Base-by-base conservation (phyloP, 1,140 invertebrate genomes). In the Saccostrea echinata region DNA sequence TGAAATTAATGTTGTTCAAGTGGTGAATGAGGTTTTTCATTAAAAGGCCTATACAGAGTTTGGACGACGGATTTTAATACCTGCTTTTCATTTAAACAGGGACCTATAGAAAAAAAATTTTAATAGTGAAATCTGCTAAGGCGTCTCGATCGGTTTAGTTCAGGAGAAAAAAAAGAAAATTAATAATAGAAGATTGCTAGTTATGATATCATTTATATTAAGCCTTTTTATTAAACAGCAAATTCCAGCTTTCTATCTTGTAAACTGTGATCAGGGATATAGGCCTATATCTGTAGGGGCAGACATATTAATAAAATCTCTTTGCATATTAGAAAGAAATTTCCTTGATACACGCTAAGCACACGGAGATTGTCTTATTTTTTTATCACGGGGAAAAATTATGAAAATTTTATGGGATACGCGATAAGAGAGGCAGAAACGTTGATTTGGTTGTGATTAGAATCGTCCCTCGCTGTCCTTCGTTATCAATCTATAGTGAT, bases 21-120 rank as follows among this genome's bases (percentile, higher is more conserved):
- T 16, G 1, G 13, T 76, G 68, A 76, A 76, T 76, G 68, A 76
- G 68, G 68, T 76, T 76, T 76, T 16, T 76, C 30, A 76, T 33
- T 76, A 30, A 64, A 76, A 33, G 68, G 24, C 68, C 68, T 76
- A 0, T 76, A 30, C 27, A 16, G 24, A 76, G 68, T 76, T 76
- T 76, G 27, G 30, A 33, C 27, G 68, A 76, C 8, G 68, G 68
- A 76, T 76, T 76, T 30, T 64, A 30, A 33, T 30, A 27, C 30
- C 27, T 76, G 24, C 11, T 76, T 30, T 71, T 76, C 68, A 76
- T 76, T 43, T 76, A 12, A 16, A 76, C 68, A 76, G 24, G 18
- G 13, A 11, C 27, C 3, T 12, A 16, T 30, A 27, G 30, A 76
- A 76, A 71, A 27, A 9, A 71, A 16, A 30, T 76, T 76, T 76